These are phyloP conservation scores for Achlya flavicornis DNA, from an alignment of 2,888 invertebrate genomes.

Conservation along the genomic window DNA sequence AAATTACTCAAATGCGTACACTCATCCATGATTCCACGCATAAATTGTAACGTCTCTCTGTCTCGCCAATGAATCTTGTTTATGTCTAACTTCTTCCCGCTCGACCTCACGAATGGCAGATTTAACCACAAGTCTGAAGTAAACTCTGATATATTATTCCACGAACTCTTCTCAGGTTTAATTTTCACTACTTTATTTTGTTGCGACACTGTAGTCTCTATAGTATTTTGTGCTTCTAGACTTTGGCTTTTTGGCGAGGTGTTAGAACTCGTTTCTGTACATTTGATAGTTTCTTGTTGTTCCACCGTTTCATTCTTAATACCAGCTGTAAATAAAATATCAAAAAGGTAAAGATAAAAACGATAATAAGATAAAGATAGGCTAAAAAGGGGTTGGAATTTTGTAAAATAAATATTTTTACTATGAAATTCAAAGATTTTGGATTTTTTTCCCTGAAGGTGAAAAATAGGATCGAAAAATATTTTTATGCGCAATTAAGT, in stretches of 20 bases:
- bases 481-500: no score
- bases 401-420: no score
- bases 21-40: conserved; percentile 99
- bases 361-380: no score
- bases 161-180: conserved; percentile 50
- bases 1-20: conserved; percentile 98
- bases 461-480: no score
- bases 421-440: no score
- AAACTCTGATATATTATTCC: conserved; percentile 65
- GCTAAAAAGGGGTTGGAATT: no score
- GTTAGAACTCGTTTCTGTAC: neutral
- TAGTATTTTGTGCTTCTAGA: neutral
- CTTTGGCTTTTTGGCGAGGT: neutral
- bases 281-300: neutral
- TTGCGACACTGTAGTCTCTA: neutral
- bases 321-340: neutral
- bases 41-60: conserved; percentile 94
- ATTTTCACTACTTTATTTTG: conserved; percentile 23
- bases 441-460: no score
- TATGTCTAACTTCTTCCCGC: conserved; percentile 80
- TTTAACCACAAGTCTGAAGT: conserved; percentile 69
- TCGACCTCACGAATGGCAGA: conserved; percentile 63
- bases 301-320: neutral
- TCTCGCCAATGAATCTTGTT: conserved; percentile 88
- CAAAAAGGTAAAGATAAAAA: neutral